Base-by-base conservation (phyloP, 2,888 invertebrate species). In the Lepeophtheirus nordmannii region DNA sequence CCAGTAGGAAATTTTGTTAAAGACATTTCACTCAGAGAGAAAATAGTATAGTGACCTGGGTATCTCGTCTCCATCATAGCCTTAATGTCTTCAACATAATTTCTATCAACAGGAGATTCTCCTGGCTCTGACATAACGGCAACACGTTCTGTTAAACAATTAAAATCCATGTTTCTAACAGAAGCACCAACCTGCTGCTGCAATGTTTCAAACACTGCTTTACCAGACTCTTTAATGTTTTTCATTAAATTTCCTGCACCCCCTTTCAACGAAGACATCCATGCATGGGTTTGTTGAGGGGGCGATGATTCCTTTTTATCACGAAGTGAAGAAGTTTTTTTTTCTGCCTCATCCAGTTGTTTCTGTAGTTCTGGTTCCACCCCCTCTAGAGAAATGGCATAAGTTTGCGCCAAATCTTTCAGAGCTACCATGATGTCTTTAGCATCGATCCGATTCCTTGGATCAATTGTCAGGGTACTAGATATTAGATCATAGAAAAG, bases 151-250 rank as follows among this genome's bases (percentile, higher is more conserved):
- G 94, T 94, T 69, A 96, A 83, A 76, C 92, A 92, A 73, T 86
- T 89, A 67, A 93, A 85, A 74, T 96, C 94, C 73, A 94, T 78
- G 76, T 93, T 93, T 62, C 84, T 85, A 17, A 46, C 53, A 71
- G 88, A 81, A 40, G 86, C 87, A 76, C 23, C 30, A 12, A 81
- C 83, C 82, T 74, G 85, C 82, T 90, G 89, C 75, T 91, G 91
- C 70, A 96, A 89, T 46, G 92, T 89, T 75, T 94, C 91, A 85
- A 96, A 93, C 57, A 97, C 92, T 80, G 93, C 94, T 46, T 86
- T 86, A 22, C 94, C 92, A 0, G 93, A 94, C 73, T 96, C 96
- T 75, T 92, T 93, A 38, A 97, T 78, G 74, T 93, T 94, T 73
- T 91, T 92, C 68, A 96, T 80, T 72, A 94, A 85, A 73, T 85